Evolutionary conservation across 1,140 invertebrate species (phyloP), one percentile per base, ranked within the genome.

Genomic region (Hormaphis cornu): DNA sequence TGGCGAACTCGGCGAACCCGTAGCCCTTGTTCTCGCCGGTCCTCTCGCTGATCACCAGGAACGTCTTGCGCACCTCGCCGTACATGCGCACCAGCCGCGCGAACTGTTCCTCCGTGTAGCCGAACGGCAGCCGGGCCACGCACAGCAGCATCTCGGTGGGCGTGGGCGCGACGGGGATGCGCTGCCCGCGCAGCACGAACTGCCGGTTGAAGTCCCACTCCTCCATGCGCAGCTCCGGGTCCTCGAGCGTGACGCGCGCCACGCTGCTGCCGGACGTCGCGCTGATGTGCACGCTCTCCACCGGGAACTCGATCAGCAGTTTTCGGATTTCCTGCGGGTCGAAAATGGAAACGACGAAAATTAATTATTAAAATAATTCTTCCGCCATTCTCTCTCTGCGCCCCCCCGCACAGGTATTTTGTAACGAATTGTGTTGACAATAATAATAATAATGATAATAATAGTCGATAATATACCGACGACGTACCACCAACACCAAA

Each of bases 21-120:
- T 84, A 85, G 2, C 82, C 82, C 75, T 84, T 84, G 73, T 79
- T 82, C 52, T 81, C 77, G 73, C 83, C 83, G 73, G 80, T 83
- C 63, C 78, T 76, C 73, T 83, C 81, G 70, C 79, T 81, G 73
- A 81, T 77, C 78, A 84, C 82, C 9, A 85, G 76, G 73, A 84
- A 85, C 70, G 77, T 78, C 63, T 79, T 80, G 35, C 77, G 76
- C 4, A 83, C 75, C 71, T 78, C 74, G 9, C 83, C 83, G 74
- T 80, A 81, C 50, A 76, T 74, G 3, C 75, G 70, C 3, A 83
- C 79, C 6, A 85, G 75, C 16, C 76, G 74, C 3, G 73, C 71
- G 71, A 85, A 83, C 53, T 83, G 78, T 24, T 79, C 74, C 54
- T 84, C 82, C 0, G 76, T 79, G 71, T 79, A 80, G 37, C 75